Conservation (phyloP, 2,113 vertebrate genomes). For the Fulica atra region DNA sequence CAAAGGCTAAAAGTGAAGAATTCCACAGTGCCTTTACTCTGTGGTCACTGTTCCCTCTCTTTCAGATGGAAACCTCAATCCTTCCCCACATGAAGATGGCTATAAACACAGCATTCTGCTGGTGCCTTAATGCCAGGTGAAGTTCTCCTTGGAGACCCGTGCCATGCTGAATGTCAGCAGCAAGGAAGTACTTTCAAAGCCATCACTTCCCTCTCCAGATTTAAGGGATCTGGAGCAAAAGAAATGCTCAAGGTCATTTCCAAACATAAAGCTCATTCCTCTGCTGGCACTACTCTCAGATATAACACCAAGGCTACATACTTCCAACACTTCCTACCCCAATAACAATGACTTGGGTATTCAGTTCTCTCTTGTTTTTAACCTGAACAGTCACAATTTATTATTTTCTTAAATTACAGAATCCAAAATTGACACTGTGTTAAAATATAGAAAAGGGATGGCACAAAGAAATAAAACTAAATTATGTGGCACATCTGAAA, state of each 20-base stretch:
- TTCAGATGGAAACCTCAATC: background rate
- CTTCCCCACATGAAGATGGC: background rate
- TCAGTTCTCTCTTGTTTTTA: background rate
- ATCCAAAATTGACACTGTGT: background rate
- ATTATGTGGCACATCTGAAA: background rate
- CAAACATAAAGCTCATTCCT: background rate
- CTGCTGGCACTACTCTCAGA: background rate
- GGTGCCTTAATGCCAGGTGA: background rate
- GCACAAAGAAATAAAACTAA: background rate
- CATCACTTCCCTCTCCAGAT: background rate
- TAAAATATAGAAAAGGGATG: background rate
- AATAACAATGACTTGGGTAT: background rate
- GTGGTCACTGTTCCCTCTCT: background rate
- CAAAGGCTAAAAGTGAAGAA: background rate
- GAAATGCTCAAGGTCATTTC: constrained; percentile 13
- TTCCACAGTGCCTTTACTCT: background rate
- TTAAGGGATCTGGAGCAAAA: background rate
- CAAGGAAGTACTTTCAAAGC: background rate
- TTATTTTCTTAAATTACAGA: background rate
- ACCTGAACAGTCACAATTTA: background rate
- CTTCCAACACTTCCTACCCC: background rate
- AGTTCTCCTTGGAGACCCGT: background rate
- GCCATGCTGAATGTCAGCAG: background rate
- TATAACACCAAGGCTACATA: background rate
- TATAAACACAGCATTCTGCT: background rate